These are phyloP conservation scores for Chloroceryle inda DNA, from an alignment of 2,797 vertebrate genomes.

Conservation along the genomic window DNA sequence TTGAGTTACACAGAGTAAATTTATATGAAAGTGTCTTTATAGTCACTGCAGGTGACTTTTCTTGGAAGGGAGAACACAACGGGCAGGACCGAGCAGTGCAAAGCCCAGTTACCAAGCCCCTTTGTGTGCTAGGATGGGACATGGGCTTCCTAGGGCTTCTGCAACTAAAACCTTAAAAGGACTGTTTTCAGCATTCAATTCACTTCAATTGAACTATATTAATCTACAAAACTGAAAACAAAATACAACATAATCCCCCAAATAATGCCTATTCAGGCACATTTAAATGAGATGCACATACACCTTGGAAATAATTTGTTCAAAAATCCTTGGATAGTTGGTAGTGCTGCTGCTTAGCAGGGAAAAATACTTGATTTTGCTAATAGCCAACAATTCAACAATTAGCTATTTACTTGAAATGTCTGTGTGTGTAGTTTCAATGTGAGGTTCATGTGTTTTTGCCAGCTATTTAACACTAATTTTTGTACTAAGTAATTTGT, in stretches of 20 bases:
- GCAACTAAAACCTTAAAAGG: neutral
- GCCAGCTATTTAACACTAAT: neutral
- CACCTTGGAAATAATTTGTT: neutral
- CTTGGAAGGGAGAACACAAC: neutral
- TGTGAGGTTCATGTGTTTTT: neutral
- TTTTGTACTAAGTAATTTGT: neutral
- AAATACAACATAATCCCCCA: neutral
- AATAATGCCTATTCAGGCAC: neutral
- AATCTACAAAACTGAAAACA: neutral
- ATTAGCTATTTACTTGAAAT: neutral
- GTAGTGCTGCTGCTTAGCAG: neutral
- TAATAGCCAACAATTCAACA: neutral
- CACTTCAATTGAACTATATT: neutral
- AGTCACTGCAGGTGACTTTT: neutral
- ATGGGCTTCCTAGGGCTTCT: neutral
- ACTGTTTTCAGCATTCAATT: neutral
- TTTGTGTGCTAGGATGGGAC: neutral
- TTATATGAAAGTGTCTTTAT: neutral
- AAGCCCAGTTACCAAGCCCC: neutral
- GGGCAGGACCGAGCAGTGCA: neutral
- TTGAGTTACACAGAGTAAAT: neutral
- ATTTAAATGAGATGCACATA: neutral
- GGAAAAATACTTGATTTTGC: neutral
- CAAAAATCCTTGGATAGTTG: neutral
- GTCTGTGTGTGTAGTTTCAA: neutral